Evolutionary conservation across 1,140 invertebrate genomes (phyloP), one percentile per base, ranked within the genome.

Genomic region (Holotrichia oblita): DNA sequence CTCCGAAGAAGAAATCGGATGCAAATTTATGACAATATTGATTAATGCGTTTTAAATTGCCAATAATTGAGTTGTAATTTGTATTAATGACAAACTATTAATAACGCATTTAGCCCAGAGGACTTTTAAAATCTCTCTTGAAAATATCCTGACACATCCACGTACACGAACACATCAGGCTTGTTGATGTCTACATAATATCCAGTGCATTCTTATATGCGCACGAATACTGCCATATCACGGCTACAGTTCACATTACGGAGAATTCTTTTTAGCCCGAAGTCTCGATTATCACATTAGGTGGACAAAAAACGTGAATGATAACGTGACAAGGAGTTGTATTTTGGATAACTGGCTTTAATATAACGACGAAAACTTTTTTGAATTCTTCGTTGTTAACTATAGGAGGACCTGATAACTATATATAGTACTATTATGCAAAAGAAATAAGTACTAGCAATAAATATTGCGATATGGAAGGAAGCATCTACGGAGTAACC

Each of bases 71-170:
- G 55, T 78, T 79, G 81, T 81, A 81, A 81, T 81, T 77, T 80
- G 81, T 80, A 80, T 78, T 81, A 81, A 81, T 81, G 81, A 79
- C 75, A 81, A 81, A 59, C 79, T 80, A 82, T 82, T 82, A 80
- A 82, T 82, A 82, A 82, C 77, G 69, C 75, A 73, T 80, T 72
- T 72, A 78, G 77, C 80, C 78, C 72, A 77, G 74, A 80, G 79
- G 79, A 69, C 55, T 61, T 78, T 72, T 61, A 20, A 77, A 77
- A 77, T 77, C 48, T 77, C 55, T 48, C 79, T 81, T 81, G 77
- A 76, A 80, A 34, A 81, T 79, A 24, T 73, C 61, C 77, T 69
- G 22, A 69, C 27, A 69, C 22, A 22, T 22, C 12, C 41, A 41
- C 73, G 12, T 20, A 42, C 17, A 74, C 17, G 41, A 42, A 74